These are phyloP conservation scores for Platycnemis pennipes DNA, from an alignment of 2,888 invertebrate genomes.

Conservation along the genomic window DNA sequence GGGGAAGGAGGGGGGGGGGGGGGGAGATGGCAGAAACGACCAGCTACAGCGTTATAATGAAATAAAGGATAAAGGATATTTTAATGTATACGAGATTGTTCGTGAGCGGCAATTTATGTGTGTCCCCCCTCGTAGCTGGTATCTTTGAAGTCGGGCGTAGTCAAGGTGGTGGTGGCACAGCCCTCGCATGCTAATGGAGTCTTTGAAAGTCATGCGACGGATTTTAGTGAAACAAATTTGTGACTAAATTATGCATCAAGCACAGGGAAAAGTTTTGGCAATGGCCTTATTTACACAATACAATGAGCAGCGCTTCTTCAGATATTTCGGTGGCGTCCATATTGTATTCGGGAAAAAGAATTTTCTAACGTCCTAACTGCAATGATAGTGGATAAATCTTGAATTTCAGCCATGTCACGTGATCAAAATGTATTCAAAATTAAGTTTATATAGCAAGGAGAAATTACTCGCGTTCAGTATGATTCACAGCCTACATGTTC, in stretches of 20 bases:
- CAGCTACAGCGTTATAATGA: background rate
- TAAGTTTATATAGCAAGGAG: no score
- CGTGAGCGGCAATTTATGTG: conserved; percentile 1
- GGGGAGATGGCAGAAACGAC: background rate
- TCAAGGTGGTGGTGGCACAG: background rate
- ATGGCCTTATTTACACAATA: background rate
- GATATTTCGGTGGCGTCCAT: no score
- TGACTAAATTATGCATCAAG: background rate
- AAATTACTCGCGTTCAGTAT: no score
- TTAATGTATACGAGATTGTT: background rate
- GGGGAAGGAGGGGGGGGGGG: background rate
- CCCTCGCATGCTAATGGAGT: background rate
- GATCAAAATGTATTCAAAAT: no score
- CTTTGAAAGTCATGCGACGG: background rate
- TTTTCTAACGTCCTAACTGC: background rate
- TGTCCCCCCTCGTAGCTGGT: background rate
- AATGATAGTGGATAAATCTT: no score
- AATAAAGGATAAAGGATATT: background rate
- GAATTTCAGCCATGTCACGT: no score
- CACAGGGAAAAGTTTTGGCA: background rate
- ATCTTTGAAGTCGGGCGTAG: background rate
- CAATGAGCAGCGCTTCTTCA: background rate
- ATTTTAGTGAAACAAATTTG: background rate
- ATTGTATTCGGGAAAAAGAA: background rate
- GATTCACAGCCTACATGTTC: no score